These are phyloP conservation scores for Pitangus sulphuratus DNA, from an alignment of 2,797 vertebrate species.

Conservation along the genomic window DNA sequence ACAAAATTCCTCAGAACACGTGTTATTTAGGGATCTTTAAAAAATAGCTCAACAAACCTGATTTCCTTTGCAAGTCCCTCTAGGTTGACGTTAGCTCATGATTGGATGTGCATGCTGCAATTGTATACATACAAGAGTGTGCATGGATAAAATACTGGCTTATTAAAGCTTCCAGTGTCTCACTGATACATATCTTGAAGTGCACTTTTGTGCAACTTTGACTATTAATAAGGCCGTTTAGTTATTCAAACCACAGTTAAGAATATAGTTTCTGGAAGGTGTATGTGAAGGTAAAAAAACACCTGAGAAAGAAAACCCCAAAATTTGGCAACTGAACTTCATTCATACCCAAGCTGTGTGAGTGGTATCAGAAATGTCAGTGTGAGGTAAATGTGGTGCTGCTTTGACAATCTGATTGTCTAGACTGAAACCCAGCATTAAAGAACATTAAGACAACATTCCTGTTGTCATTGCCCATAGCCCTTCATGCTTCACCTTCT, in stretches of 20 bases:
- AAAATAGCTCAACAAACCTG: rapidly evolving
- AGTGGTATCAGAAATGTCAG: not conserved
- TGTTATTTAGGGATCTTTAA: not conserved
- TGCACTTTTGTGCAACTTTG: not conserved
- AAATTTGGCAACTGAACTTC: not conserved
- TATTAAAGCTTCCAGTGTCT: not conserved
- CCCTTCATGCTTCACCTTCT: not conserved
- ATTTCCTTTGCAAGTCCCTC: not conserved
- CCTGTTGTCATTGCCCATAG: not conserved
- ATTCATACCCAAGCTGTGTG: not conserved
- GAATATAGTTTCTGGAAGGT: not conserved
- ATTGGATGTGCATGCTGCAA: not conserved
- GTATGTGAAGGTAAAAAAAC: not conserved
- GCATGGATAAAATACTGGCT: not conserved
- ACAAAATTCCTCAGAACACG: not conserved
- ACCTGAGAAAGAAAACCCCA: not conserved
- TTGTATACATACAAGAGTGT: not conserved
- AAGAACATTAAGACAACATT: not conserved
- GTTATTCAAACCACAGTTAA: not conserved
- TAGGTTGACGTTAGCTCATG: not conserved
- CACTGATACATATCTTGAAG: not conserved
- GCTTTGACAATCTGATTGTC: not conserved
- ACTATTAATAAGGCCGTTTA: not conserved
- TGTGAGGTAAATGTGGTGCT: not conserved
- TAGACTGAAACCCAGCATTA: not conserved